Evolutionary conservation across 1,140 invertebrate species (phyloP).

Genomic region (Megalonaias nervosa): DNA sequence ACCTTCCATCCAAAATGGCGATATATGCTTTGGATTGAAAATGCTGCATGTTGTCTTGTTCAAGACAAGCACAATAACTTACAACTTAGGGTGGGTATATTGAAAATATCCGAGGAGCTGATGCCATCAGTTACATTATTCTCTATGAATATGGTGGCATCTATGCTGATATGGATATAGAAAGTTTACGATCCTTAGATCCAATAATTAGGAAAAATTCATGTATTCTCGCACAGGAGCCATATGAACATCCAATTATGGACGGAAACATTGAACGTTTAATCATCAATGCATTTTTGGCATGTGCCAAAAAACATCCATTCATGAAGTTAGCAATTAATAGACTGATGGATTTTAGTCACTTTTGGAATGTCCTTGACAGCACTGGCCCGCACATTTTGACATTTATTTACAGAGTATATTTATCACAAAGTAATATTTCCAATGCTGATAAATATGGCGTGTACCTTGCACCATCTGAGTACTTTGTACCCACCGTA

Average conservation of each 20-base stretch:
- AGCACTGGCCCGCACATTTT: constrained; percentile 61
- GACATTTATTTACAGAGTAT: constrained; percentile 45
- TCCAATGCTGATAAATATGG: constrained; percentile 26
- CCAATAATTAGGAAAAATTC: constrained; percentile 45
- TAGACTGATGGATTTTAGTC: constrained; percentile 47
- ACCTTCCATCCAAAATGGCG: constrained; percentile 59
- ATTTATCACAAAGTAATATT: constrained; percentile 5
- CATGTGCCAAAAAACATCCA: constrained; percentile 52
- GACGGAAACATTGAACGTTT: constrained; percentile 53
- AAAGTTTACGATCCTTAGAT: constrained; percentile 51
- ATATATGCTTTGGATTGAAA: constrained; percentile 65
- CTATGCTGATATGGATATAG: constrained; percentile 63
- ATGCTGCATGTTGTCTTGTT: constrained; percentile 48
- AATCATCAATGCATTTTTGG: constrained; percentile 61
- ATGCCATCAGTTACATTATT: constrained; percentile 60
- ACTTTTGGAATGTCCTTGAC: constrained; percentile 59
- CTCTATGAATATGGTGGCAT: constrained; percentile 61
- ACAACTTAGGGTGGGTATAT: constrained; percentile 50
- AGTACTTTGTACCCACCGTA: constrained; percentile 58
- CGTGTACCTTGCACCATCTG: constrained; percentile 50
- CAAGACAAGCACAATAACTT: constrained; percentile 47
- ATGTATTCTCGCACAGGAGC: constrained; percentile 61
- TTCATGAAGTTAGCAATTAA: constrained; percentile 53
- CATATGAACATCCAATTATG: constrained; percentile 57
- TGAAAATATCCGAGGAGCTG: constrained; percentile 55